A percentile compares a stretch with the other conserved stretches of the same genome.
Conservation (phyloP, 1,140 invertebrate species). For the Neotoxoptera formosana region DNA sequence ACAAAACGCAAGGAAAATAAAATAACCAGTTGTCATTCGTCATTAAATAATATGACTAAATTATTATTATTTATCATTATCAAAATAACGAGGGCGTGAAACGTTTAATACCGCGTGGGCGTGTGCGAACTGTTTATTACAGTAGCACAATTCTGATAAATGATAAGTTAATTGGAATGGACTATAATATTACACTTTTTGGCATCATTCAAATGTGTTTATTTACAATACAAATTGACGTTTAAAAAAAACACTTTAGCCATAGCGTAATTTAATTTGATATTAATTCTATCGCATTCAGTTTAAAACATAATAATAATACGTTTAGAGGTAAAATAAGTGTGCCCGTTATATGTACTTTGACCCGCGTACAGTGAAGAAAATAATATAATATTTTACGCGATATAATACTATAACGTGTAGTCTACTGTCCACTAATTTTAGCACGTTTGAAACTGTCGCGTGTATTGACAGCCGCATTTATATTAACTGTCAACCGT, state of each 20-base stretch:
- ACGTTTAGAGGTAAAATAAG: not conserved
- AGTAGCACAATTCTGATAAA: not conserved
- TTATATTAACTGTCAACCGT: slow-evolving; percentile 15
- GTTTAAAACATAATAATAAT: not conserved
- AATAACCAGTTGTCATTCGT: not conserved
- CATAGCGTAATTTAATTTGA: not conserved
- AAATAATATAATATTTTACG: not conserved
- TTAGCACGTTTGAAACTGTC: not conserved
- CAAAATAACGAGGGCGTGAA: not conserved
- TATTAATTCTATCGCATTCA: not conserved
- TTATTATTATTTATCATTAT: not conserved
- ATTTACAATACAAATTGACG: not conserved
- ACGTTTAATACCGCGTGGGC: not conserved
- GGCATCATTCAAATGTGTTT: not conserved
- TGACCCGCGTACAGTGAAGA: not conserved
- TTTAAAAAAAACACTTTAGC: not conserved
- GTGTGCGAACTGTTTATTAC: not conserved
- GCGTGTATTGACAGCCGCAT: not conserved
- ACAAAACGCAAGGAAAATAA: not conserved
- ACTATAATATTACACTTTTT: not conserved
- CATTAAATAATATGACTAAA: not conserved
- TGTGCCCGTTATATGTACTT: not conserved
- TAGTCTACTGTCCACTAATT: not conserved
- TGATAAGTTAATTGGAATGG: not conserved
- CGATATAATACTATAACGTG: not conserved